A percentile compares a stretch with the other conserved stretches of the same genome.
phyloP scores from a whole-genome alignment of 1,140 invertebrate species.

The Zaprionus inermis region DNA sequence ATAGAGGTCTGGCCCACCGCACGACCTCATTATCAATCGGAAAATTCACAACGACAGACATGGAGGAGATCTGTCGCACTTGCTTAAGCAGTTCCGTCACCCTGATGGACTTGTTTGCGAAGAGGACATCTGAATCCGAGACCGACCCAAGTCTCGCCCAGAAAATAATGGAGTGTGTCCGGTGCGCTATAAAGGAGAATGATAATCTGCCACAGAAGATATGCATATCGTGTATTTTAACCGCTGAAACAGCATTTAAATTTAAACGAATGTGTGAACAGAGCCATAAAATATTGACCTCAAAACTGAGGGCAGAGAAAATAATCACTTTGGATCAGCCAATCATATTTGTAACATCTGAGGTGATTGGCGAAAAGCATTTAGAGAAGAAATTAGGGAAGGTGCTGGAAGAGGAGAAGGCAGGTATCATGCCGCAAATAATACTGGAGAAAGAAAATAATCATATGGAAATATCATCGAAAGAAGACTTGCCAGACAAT shows the following conservation, averaged over 20 bases:
- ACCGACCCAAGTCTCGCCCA: background rate
- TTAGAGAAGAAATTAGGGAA: too few species aligned
- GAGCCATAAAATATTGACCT: background rate
- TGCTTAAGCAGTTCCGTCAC: constrained; percentile 3
- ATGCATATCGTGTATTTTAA: constrained; percentile 10
- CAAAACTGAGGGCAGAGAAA: background rate
- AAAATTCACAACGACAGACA: background rate
- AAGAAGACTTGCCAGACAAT: too few species aligned
- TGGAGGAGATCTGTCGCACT: background rate
- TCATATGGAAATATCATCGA: too few species aligned
- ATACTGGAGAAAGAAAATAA: too few species aligned
- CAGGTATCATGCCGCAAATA: too few species aligned
- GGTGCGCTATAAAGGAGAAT: background rate
- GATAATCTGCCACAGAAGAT: background rate
- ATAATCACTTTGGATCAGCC: background rate
- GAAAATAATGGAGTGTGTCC: constrained; percentile 1
- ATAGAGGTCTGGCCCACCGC: background rate
- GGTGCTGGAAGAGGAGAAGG: too few species aligned
- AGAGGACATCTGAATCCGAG: background rate
- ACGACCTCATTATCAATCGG: background rate
- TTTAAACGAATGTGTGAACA: background rate
- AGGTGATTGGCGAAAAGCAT: too few species aligned
- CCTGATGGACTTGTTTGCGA: constrained; percentile 8
- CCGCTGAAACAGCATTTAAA: background rate
- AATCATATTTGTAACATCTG: background rate